Evolutionary conservation across 2,888 invertebrate species (phyloP).

Genomic region (Helobdella robusta): DNA sequence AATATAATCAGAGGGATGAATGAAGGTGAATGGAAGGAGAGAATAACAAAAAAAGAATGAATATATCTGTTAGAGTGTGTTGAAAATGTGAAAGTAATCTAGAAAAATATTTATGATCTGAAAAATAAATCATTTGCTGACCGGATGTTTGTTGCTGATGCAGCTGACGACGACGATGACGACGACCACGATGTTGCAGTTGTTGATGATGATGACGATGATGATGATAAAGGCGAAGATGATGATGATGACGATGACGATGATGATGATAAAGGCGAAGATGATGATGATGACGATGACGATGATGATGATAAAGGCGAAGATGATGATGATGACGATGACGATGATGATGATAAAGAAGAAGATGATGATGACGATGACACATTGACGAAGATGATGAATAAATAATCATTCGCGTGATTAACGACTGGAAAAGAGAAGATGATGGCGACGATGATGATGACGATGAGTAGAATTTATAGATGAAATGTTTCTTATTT

Average conservation of each 20-base stretch:
- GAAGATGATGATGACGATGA: background rate
- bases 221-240: background rate
- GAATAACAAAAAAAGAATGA: no score
- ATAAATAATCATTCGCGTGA: background rate
- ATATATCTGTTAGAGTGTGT: no score
- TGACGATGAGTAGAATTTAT: no score
- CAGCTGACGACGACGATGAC: background rate
- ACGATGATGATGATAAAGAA: background rate
- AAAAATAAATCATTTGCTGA: no score
- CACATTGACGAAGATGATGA: conserved; percentile 1
- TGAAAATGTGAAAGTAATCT: no score
- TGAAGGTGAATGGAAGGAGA: no score
- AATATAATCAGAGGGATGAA: no score
- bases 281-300: conserved; percentile 15
- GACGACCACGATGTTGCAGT: background rate
- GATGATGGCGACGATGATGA: conserved; percentile 3
- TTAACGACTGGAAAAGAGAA: background rate
- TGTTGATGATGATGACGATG: background rate
- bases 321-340: conserved; percentile 12
- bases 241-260: conserved; percentile 9
- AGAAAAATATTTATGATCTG: no score
- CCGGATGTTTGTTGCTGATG: conserved; percentile 2
- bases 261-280: conserved; percentile 15
- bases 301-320: conserved; percentile 20
- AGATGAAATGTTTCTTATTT: no score